phyloP scores from a whole-genome alignment of 2,888 invertebrate genomes.

The Geophilus truncorum region DNA sequence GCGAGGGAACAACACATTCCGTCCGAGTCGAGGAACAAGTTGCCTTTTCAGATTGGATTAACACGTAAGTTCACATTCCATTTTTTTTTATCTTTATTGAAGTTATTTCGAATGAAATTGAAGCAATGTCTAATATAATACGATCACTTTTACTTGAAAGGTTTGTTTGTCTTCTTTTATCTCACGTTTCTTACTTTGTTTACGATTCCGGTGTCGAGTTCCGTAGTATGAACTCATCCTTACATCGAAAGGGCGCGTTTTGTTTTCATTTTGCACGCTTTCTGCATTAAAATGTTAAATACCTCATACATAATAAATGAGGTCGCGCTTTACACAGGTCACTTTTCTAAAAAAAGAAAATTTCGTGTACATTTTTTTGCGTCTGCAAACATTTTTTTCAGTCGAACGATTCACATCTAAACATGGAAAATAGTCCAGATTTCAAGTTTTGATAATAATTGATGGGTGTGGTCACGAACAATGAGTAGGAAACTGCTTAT shows the following conservation, averaged over 20 bases:
- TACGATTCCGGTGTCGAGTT: no score
- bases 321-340: no score
- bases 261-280: no score
- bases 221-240: no score
- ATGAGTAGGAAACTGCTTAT: neutral
- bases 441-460: neutral
- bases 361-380: neutral
- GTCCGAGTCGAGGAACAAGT: conserved; percentile 91
- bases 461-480: neutral
- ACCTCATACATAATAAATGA: no score
- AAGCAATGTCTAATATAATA: neutral
- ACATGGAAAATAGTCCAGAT: neutral
- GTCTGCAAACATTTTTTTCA: neutral
- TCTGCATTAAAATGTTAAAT: no score
- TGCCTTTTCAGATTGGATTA: conserved; percentile 99
- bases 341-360: neutral
- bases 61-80: conserved; percentile 55
- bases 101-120: neutral
- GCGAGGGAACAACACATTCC: conserved; percentile 93
- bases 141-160: no score
- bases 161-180: no score
- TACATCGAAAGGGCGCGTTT: no score
- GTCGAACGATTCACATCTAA: neutral
- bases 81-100: neutral
- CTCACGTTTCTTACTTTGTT: no score